Conservation (phyloP, 30 jellyfish, hydroid and myxozoan species). For the Chrysaora quinquecirrha region DNA sequence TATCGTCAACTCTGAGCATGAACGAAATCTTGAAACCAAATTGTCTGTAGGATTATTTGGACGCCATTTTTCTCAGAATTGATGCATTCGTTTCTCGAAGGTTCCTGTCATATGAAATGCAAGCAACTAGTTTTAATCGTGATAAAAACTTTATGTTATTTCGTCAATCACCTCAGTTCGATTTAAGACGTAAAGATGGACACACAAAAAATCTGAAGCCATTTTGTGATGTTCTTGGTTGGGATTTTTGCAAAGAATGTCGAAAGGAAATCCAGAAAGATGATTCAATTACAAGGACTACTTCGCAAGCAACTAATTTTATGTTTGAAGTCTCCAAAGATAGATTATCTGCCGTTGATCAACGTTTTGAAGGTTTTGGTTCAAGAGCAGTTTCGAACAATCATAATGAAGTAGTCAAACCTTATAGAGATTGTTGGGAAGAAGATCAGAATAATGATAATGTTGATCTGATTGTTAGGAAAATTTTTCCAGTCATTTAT, state of each 20-base stretch:
- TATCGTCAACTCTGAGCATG: too few relatives aligned
- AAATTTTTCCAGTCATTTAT: neutral
- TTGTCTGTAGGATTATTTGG: too few relatives aligned
- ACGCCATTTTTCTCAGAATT: too few relatives aligned
- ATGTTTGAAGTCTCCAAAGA: neutral
- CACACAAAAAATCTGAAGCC: neutral
- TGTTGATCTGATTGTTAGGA: neutral
- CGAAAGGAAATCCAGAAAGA: neutral
- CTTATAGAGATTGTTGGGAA: neutral
- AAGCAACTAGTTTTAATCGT: too few relatives aligned
- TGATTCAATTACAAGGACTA: neutral
- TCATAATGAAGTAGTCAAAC: neutral
- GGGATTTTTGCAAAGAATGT: neutral
- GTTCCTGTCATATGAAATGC: too few relatives aligned
- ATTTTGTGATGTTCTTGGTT: slow-evolving; percentile 8
- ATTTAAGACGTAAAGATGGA: too few relatives aligned
- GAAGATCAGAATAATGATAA: neutral
- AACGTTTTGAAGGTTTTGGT: neutral
- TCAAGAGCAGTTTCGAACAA: neutral
- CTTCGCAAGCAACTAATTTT: neutral
- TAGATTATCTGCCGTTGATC: neutral
- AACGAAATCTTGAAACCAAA: too few relatives aligned
- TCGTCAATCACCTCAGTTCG: too few relatives aligned
- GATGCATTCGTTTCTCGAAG: too few relatives aligned
- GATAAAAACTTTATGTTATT: too few relatives aligned